Evolutionary conservation across 2,797 vertebrate species (phyloP).

Genomic region (Acanthis flammea): DNA sequence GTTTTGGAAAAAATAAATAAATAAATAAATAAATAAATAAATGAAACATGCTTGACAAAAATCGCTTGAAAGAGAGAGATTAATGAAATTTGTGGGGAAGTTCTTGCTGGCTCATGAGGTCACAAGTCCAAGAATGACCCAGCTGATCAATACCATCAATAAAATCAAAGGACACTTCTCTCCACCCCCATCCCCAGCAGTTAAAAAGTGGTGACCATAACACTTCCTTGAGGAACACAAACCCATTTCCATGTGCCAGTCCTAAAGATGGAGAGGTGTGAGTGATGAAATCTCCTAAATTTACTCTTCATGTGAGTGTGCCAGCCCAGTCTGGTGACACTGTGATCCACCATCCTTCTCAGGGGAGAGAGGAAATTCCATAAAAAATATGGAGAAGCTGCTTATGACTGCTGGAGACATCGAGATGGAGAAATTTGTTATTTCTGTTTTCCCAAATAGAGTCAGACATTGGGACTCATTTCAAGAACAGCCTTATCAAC

Average conservation of each 20-base stretch:
- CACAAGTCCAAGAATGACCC: background rate
- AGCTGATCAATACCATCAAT: background rate
- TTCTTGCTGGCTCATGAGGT: background rate
- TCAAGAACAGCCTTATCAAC: background rate
- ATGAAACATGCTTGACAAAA: background rate
- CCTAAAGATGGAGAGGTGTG: background rate
- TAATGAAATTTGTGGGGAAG: background rate
- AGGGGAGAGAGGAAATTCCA: background rate
- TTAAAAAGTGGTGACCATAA: background rate
- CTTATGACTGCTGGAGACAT: background rate
- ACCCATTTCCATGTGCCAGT: background rate
- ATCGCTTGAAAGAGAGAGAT: background rate
- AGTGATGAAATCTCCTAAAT: background rate
- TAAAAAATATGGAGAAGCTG: background rate
- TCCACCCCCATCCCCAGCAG: background rate
- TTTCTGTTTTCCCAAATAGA: background rate
- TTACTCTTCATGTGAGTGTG: background rate
- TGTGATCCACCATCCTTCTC: background rate
- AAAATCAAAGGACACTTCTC: background rate
- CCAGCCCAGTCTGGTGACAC: background rate
- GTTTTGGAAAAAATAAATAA: background rate
- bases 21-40: too few species aligned
- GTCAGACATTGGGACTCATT: background rate
- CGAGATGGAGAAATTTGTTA: fast-evolving
- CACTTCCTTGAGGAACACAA: background rate